Percentiles rank a stretch among this genome's conserved stretches.
phyloP scores from a whole-genome alignment of 2,888 invertebrate genomes.

The Leucania comma region DNA sequence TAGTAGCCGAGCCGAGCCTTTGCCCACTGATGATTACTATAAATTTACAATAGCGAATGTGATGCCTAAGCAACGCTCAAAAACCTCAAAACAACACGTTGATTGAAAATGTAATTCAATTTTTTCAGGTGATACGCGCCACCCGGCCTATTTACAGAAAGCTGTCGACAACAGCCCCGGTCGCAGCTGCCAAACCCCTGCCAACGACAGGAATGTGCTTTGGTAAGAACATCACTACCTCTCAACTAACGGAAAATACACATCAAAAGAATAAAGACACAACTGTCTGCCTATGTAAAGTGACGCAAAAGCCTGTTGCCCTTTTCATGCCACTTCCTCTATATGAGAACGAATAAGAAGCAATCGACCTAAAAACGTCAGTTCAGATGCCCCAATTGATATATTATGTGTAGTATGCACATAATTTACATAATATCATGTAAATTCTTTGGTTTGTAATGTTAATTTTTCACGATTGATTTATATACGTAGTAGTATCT shows the following conservation, averaged over 20 bases:
- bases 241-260: neutral
- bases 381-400: neutral
- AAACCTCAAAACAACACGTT: neutral
- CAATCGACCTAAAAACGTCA: conserved; percentile 14
- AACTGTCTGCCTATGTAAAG: neutral
- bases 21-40: no score
- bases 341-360: neutral
- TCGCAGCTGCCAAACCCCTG: conserved; percentile 79
- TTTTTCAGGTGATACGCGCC: conserved; percentile 78
- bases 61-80: neutral
- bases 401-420: conserved; percentile 21
- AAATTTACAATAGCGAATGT: conserved; percentile 5
- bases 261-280: neutral
- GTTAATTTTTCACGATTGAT: conserved; percentile 7
- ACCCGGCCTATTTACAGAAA: conserved; percentile 81
- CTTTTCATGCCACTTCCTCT: conserved; percentile 19
- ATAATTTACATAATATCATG: conserved; percentile 19
- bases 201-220: conserved; percentile 84
- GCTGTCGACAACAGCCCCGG: conserved; percentile 79
- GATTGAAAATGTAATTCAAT: neutral
- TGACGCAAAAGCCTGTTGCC: neutral
- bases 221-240: conserved; percentile 71
- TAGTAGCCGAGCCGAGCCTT: no score
- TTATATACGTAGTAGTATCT: conserved; percentile 6
- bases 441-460: conserved; percentile 6